Evolutionary conservation across 2,113 vertebrate genomes (phyloP).

Genomic region (Gallinago jamesoni): DNA sequence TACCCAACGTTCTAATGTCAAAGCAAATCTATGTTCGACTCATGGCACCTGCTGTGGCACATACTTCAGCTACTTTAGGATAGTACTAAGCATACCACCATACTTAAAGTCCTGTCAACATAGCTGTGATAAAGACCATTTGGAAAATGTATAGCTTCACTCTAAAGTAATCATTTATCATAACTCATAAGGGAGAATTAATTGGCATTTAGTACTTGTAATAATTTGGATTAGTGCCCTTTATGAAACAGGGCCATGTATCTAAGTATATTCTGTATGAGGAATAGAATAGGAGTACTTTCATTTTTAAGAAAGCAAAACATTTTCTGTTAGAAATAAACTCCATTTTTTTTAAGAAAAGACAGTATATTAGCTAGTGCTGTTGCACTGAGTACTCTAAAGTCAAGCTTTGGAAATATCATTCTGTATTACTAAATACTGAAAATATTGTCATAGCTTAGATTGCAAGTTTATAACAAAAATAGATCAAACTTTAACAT

Average conservation of each 20-base stretch:
- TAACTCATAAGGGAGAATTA: conserved; percentile 26
- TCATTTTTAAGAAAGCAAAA: neutral
- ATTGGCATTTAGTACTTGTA: conserved; percentile 9
- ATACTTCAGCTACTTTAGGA: conserved; percentile 46
- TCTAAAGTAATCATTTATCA: conserved; percentile 29
- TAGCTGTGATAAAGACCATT: conserved; percentile 46
- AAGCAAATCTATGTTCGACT: conserved; percentile 12
- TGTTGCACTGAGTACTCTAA: neutral
- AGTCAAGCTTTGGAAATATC: neutral
- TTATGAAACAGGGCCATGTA: neutral
- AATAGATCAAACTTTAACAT: neutral
- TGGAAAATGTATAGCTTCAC: conserved; percentile 42
- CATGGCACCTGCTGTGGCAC: conserved; percentile 39
- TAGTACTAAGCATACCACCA: conserved; percentile 17
- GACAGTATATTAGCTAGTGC: neutral
- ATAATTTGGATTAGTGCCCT: neutral
- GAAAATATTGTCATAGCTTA: neutral
- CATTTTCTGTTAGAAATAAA: neutral
- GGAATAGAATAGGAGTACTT: neutral
- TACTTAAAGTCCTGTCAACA: conserved; percentile 39
- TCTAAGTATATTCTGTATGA: neutral
- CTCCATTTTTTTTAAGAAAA: neutral
- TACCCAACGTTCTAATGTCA: conserved; percentile 10
- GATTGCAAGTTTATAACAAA: neutral
- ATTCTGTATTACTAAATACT: neutral